Evolutionary conservation across 2,113 vertebrate genomes (phyloP).

Genomic region (Butastur rufipennis): DNA sequence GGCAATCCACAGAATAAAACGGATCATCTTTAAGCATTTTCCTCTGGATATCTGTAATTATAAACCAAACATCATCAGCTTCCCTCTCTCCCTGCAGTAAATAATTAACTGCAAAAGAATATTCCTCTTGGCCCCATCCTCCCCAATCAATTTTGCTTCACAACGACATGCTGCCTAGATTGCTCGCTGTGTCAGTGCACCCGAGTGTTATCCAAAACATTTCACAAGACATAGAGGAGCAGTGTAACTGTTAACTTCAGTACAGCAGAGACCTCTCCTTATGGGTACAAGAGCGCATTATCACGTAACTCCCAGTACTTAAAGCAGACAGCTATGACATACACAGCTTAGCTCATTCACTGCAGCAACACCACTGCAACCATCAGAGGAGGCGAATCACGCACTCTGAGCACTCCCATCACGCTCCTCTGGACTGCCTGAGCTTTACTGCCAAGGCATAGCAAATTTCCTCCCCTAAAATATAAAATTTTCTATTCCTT

Average conservation of each 20-base stretch:
- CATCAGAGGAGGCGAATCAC: neutral
- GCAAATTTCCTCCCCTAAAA: neutral
- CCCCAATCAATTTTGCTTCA: neutral
- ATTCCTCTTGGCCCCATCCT: neutral
- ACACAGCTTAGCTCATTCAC: conserved; percentile 1
- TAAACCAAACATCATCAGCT: neutral
- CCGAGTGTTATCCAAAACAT: neutral
- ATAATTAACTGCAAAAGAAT: conserved; percentile 40
- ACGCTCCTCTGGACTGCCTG: neutral
- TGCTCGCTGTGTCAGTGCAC: neutral
- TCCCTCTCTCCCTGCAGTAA: neutral
- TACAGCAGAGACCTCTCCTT: neutral
- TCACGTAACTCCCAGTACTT: neutral
- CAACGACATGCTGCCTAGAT: neutral
- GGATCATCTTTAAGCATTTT: neutral
- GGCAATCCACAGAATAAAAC: neutral
- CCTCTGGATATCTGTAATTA: neutral
- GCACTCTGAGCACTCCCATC: neutral
- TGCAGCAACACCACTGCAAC: conserved; percentile 20
- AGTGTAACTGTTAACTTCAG: neutral
- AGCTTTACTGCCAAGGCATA: neutral
- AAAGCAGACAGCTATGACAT: conserved; percentile 7
- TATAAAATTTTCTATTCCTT: neutral
- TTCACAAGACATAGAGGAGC: neutral
- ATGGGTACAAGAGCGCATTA: neutral